These are phyloP conservation scores for Mimachlamys varia DNA, from an alignment of 2,888 invertebrate genomes.

Conservation along the genomic window DNA sequence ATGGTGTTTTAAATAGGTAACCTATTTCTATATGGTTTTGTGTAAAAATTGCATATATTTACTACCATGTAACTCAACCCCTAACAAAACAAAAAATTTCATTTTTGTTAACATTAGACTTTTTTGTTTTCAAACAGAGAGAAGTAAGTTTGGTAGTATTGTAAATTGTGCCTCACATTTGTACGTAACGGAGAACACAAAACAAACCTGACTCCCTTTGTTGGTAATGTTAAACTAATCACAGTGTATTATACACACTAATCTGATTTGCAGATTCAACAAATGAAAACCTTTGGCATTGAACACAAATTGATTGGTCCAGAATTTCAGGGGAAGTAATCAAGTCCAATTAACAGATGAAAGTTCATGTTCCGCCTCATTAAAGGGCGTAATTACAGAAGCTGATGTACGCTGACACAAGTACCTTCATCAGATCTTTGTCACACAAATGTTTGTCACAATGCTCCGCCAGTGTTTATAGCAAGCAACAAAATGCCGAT, in stretches of 20 bases:
- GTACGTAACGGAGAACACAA: too few species aligned
- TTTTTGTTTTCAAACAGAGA: too few species aligned
- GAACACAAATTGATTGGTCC: neutral
- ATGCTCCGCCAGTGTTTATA: neutral
- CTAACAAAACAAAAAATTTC: too few species aligned
- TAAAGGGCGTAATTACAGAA: neutral
- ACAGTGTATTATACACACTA: neutral
- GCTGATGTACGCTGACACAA: neutral
- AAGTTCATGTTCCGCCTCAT: slow-evolving; percentile 23
- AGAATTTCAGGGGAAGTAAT: neutral
- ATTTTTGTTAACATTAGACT: too few species aligned
- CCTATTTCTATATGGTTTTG: too few species aligned
- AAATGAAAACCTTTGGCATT: neutral
- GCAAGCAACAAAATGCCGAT: neutral
- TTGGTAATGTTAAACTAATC: neutral
- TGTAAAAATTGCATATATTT: too few species aligned
- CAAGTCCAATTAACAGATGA: neutral
- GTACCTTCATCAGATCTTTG: neutral
- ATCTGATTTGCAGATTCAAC: neutral
- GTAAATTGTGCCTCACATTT: too few species aligned
- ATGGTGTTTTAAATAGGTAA: too few species aligned
- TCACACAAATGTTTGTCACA: slow-evolving; percentile 13
- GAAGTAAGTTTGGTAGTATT: too few species aligned
- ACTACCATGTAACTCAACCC: too few species aligned
- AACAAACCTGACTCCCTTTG: neutral